These are phyloP conservation scores for Hyla sarda DNA, from an alignment of 2,113 vertebrate genomes.

Conservation along the genomic window DNA sequence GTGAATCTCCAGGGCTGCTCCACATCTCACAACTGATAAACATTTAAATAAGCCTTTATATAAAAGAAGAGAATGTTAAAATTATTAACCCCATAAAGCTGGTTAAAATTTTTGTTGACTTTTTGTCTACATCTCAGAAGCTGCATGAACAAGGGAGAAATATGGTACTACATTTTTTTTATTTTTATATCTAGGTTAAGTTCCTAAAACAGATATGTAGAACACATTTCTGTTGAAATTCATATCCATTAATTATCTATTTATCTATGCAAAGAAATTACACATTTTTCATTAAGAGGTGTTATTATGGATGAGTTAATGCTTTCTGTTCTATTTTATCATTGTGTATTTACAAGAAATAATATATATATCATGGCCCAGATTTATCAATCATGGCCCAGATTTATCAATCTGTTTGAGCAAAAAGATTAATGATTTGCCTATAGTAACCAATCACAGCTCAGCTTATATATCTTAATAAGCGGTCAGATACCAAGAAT, in stretches of 20 bases:
- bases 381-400: too few species aligned
- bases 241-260: not conserved
- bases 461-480: too few species aligned
- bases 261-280: not conserved
- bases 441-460: not conserved
- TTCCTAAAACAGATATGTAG: not conserved
- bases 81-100: conserved; percentile 81
- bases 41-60: conserved; percentile 87
- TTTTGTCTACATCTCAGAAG: conserved; percentile 55
- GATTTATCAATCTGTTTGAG: too few species aligned
- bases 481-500: not conserved
- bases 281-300: not conserved
- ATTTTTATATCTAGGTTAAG: not conserved
- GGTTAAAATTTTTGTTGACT: conserved; percentile 58
- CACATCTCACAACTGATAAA: conserved; percentile 90
- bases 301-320: not conserved
- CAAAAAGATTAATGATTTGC: too few species aligned
- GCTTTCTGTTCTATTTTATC: not conserved
- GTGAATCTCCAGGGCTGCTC: conserved; percentile 76
- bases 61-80: conserved; percentile 74
- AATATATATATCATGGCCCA: too few species aligned
- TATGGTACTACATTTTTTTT: too few species aligned
- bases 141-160: not conserved
- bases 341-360: not conserved
- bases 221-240: not conserved